Conservation (phyloP, 2,888 invertebrate genomes). For the Meteorus colon region DNA sequence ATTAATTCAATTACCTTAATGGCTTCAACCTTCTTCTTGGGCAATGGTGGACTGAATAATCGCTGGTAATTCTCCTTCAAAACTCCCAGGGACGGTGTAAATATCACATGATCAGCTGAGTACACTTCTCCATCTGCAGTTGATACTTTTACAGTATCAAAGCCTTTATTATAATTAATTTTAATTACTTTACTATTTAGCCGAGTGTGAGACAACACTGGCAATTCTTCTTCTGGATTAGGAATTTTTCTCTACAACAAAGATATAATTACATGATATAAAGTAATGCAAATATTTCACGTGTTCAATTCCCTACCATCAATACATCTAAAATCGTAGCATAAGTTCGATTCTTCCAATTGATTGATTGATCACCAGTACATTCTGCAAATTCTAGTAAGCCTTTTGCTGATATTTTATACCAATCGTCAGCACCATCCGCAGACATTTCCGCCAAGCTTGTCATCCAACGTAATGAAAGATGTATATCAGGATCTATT, state of each 20-base stretch:
- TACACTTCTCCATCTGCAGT: slow-evolving; percentile 75
- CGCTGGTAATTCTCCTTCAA: slow-evolving; percentile 76
- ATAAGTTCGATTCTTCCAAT: slow-evolving; percentile 64
- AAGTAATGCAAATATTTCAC: slow-evolving; percentile 18
- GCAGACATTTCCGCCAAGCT: slow-evolving; percentile 41
- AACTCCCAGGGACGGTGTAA: slow-evolving; percentile 82
- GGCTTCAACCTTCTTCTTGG: slow-evolving; percentile 75
- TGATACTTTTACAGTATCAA: slow-evolving; percentile 51
- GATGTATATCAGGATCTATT: slow-evolving; percentile 46
- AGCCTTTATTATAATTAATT: slow-evolving; percentile 56
- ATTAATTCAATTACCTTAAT: slow-evolving; percentile 71
- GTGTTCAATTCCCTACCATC: too few species aligned
- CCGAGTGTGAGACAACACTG: slow-evolving; percentile 59
- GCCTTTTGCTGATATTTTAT: slow-evolving; percentile 43
- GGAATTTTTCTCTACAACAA: slow-evolving; percentile 62
- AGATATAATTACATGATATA: not conserved
- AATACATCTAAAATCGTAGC: slow-evolving; percentile 63
- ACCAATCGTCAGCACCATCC: slow-evolving; percentile 53
- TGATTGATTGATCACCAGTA: slow-evolving; percentile 54
- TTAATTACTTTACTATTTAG: slow-evolving; percentile 59
- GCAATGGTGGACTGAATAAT: slow-evolving; percentile 77
- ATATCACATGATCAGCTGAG: slow-evolving; percentile 78
- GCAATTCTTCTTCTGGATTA: slow-evolving; percentile 60
- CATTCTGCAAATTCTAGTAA: slow-evolving; percentile 25
- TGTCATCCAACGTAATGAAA: slow-evolving; percentile 45